A percentile compares a stretch with the other conserved stretches of the same genome.
Conservation (phyloP, 2,888 invertebrate species). For the Agriotes lineatus region DNA sequence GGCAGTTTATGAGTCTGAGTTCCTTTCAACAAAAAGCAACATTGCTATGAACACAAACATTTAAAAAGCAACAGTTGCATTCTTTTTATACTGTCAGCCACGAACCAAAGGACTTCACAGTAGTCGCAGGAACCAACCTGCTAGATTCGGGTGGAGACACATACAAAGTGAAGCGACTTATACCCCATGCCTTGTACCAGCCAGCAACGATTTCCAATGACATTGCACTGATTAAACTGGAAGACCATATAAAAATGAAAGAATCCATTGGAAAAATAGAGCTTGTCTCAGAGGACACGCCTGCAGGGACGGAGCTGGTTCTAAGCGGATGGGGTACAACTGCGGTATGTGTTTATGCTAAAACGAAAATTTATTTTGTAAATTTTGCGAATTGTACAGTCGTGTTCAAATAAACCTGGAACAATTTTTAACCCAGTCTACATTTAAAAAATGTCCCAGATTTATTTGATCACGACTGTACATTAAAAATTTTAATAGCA, state of each 20-base stretch:
- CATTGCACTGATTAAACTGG: slow-evolving; percentile 75
- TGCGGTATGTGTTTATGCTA: too few relatives aligned
- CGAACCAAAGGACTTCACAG: slow-evolving; percentile 49
- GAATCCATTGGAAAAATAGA: slow-evolving; percentile 70
- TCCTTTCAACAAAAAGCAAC: too few relatives aligned
- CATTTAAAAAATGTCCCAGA: too few relatives aligned
- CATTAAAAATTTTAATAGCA: too few relatives aligned
- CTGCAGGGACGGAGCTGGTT: slow-evolving; percentile 68
- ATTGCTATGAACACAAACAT: too few relatives aligned
- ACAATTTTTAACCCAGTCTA: too few relatives aligned
- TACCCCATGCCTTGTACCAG: slow-evolving; percentile 66
- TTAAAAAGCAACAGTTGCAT: too few relatives aligned
- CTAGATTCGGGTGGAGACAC: slow-evolving; percentile 65
- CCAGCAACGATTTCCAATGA: slow-evolving; percentile 71
- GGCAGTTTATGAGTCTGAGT: background rate
- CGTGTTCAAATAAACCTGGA: too few relatives aligned
- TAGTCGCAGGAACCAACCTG: slow-evolving; percentile 70
- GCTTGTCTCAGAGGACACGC: slow-evolving; percentile 69
- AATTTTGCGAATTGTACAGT: too few relatives aligned
- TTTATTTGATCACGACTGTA: too few relatives aligned
- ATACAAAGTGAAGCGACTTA: slow-evolving; percentile 66
- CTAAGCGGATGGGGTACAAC: slow-evolving; percentile 76
- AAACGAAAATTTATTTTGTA: too few relatives aligned
- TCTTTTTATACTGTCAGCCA: too few relatives aligned
- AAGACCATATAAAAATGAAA: slow-evolving; percentile 68